Evolutionary conservation across 2,888 invertebrate species (phyloP), one percentile per base, ranked within the genome.

Genomic region (Elegia similella): DNA sequence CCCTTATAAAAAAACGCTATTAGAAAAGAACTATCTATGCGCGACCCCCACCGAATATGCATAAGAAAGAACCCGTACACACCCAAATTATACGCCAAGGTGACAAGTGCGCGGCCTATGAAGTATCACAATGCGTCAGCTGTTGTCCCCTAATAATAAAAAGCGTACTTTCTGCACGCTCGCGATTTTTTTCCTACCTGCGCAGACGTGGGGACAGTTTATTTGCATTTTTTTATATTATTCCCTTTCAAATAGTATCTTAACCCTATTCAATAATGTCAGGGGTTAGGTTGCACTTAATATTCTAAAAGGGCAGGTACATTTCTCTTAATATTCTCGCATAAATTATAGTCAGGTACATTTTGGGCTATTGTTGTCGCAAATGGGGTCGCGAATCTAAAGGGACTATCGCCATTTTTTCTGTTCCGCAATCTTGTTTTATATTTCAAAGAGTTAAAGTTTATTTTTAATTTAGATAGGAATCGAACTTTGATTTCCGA

Each of bases 281-380:
- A 91, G 92, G 92, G 92, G 92, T 92, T 90, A 92, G 84, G 90
- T 92, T 92, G 87, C 91, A 92, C 90, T 92, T 91, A 92, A 91
- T 90, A 92, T 92, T 91, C 91, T 87, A 85, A 84, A 86, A 92
- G 90, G 92, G 92, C 92, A 92, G 92, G 92, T 92, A 92, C 92
- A 89, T 91, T 90, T 88, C 87, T 87, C 86, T 86, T 88, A 91
- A 91, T 89, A 90, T 87, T 91, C 86, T 89, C 88, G 92, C 90
- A 92, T 92, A 92, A 92, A 92, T 92, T 92, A 92, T 84, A 91
- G 88, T 90, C 92, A 92, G 92, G 92, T 92, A 92, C 90, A 91
- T 88, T 89, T 86, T 82, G 78, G 75, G 78, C 76, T 86, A 88
- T 91, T 91, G 88, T 91, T 80, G 80, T 72, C 78, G 80, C 82